Evolutionary conservation across 53 echinoderm and acorn worm genomes (phyloP), one percentile per base, ranked within the genome.

Genomic region (Luidia sarsii): DNA sequence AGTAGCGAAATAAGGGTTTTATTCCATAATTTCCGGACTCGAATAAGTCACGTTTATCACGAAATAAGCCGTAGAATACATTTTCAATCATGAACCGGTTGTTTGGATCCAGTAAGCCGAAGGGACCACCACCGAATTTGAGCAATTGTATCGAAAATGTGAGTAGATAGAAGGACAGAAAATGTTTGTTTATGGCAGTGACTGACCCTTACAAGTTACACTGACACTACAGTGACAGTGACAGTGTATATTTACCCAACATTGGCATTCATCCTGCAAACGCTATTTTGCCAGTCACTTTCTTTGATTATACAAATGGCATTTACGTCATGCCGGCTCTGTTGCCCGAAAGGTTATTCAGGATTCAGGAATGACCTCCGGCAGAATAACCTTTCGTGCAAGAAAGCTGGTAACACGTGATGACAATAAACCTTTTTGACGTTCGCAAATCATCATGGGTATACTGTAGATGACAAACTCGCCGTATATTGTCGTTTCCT

Each of bases 71-170:
- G 38, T 27, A 24, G 3, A 25, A 20, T 70, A 33, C 25, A 51
- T 48, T 31, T 50, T 7, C 27, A 46, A 91, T 71, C 27, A 97
- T 97, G 97, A 97, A 97, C 83, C 83, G 97, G 36, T 55, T 97
- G 33, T 97, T 97, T 86, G 97, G 97, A 84, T 86, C 82, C 43
- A 80, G 91, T 61, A 97, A 93, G 65, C 86, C 93, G 0, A 97
- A 97, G 60, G 90, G 53, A 50, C 97, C 97, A 39, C 91, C 97
- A 33, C 93, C 97, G 59, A 97, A 91, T 87, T 70, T 97, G 46
- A 51, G 28, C 34, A 91, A 97, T 72, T 91, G 93, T 75, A 97
- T 97, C 29, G 43, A 80, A 67, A 97, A 97, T 71, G 97, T 97
- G 68, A 94, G 92, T 91, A 54, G 1, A 3, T 19, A 64, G 20